These are phyloP conservation scores for Jordanella pulchra DNA, from an alignment of 2,797 vertebrate species.

Conservation along the genomic window DNA sequence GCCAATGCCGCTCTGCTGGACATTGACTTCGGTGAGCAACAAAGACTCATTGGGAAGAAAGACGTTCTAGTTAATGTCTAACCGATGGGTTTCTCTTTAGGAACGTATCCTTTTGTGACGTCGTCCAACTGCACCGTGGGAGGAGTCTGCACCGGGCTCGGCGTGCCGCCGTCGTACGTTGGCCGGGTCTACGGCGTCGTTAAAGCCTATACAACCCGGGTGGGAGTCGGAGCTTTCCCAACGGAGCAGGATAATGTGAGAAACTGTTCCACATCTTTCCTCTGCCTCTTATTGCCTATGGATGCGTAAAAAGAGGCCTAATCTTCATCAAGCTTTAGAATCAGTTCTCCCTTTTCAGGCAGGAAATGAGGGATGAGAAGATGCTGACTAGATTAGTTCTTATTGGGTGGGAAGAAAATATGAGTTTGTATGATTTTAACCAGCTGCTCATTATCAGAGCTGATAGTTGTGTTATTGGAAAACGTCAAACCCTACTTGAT, in stretches of 20 bases:
- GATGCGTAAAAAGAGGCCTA: not conserved
- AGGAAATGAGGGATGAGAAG: too few relatives aligned
- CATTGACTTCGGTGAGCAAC: conserved; percentile 83
- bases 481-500: not conserved
- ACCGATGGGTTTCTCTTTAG: conserved; percentile 51
- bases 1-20: conserved; percentile 85
- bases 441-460: too few relatives aligned
- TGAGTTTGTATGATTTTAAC: too few relatives aligned
- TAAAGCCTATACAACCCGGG: conserved; percentile 84
- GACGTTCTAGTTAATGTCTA: not conserved
- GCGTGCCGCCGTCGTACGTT: conserved; percentile 81
- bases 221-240: conserved; percentile 85
- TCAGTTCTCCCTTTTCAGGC: not conserved
- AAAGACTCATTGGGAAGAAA: not conserved
- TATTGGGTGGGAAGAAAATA: too few relatives aligned
- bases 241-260: conserved; percentile 83
- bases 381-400: too few relatives aligned
- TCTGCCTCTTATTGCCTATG: not conserved
- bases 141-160: conserved; percentile 84
- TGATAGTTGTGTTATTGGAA: not conserved
- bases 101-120: conserved; percentile 86
- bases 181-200: conserved; percentile 85
- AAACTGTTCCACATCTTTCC: rapidly evolving
- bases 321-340: not conserved
- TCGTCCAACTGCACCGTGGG: conserved; percentile 86